Base-by-base conservation (phyloP, 2,797 vertebrate genomes). In the Typhlichthys eigenmanni region DNA sequence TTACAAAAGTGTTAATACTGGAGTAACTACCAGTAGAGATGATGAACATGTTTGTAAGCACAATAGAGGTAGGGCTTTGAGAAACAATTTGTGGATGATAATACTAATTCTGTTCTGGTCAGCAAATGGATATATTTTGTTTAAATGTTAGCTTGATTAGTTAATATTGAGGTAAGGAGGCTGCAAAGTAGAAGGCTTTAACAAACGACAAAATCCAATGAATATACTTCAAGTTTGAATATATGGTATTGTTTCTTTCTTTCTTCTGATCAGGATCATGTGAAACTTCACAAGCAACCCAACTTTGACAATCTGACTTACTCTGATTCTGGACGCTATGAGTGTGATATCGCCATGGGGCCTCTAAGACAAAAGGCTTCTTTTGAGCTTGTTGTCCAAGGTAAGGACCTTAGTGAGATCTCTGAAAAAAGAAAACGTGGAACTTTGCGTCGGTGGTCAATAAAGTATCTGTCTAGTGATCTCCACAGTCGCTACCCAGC, bases 381-480 rank as follows among this genome's bases (percentile, higher is more conserved):
- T 0, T 89, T 98, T 71, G 91, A 93, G 46, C 90, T 99, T 34
- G 78, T 88, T 66, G 96, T 99, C 38, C 89, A 98, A 95, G 96
- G 98, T 99, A 90, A 89, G 60, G 5, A 29, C 50, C 14, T 13
- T 5, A 47, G 43, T 29, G 17, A 19, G 13, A 43, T n/a, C 45
- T 6, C 51, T 24, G 24, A 24, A 24, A 24, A 24, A 24, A 24
- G 3, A 24, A 24, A 24, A 24, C 24, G 24, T 3, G 5, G n/a
- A 7, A 12, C 24, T 62, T 8, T 38, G 29, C 57, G 47, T 14
- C 8, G 47, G 14, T 54, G 34, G n/a, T 11, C 14, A 13, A 13
- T 45, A 13, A 45, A 48, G 52, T 13, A 61, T 64, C 76, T 19
- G 8, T 43, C 29, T 43, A 43, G 8, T 43, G 32, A 16, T 57